Conservation (phyloP, 2,797 vertebrate species). For the Alcedo quadribrachys region DNA sequence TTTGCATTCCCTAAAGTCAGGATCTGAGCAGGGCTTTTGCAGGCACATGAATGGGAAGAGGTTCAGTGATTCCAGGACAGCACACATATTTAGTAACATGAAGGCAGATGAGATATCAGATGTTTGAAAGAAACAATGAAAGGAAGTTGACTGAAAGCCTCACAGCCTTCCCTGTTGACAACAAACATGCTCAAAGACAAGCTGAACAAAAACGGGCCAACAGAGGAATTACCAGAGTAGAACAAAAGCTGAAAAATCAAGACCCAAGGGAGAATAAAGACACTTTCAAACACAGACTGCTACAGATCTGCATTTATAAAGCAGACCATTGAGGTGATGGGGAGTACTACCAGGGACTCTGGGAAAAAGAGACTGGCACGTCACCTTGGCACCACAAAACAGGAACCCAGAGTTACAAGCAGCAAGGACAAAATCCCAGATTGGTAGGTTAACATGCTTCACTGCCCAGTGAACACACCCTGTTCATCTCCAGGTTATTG, state of each 20-base stretch:
- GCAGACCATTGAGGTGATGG: not conserved
- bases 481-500: not conserved
- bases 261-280: not conserved
- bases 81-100: not conserved
- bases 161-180: not conserved
- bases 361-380: not conserved
- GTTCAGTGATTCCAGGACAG: not conserved
- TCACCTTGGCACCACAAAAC: not conserved
- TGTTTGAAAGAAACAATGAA: conserved; percentile 52
- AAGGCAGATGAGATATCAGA: not conserved
- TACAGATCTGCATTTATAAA: not conserved
- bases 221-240: not conserved
- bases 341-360: not conserved
- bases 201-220: not conserved
- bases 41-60: not conserved
- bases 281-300: not conserved
- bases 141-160: conserved; percentile 44
- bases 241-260: not conserved
- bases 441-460: not conserved
- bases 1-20: fast-evolving
- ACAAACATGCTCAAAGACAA: not conserved
- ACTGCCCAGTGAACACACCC: not conserved
- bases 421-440: not conserved
- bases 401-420: not conserved
- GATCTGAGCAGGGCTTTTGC: not conserved